A percentile compares a stretch with the other conserved stretches of the same genome.
Evolutionary conservation across 2,888 invertebrate species (phyloP).

Genomic region (Drosophila paramelanica): DNA sequence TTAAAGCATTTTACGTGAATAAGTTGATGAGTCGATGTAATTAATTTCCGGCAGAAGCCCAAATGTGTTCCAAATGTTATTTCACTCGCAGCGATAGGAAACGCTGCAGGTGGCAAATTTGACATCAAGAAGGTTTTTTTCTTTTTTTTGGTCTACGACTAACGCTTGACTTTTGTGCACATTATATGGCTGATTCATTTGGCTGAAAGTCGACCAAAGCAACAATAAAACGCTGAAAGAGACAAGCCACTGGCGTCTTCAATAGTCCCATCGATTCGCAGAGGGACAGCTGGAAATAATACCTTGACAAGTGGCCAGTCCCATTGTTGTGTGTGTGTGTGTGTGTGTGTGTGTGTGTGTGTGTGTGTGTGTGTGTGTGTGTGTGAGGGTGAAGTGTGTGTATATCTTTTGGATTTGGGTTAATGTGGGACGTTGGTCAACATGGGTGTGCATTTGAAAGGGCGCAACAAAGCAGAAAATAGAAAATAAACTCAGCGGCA

Average conservation of each 20-base stretch:
- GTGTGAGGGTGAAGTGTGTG: slow-evolving; percentile 16
- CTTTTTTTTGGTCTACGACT: neutral
- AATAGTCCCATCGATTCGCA: neutral
- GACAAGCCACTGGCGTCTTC: slow-evolving; percentile 29
- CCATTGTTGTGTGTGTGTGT: slow-evolving; percentile 31
- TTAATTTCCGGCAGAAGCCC: slow-evolving; percentile 63
- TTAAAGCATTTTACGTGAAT: slow-evolving; percentile 50
- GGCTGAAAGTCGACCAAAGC: slow-evolving; percentile 60
- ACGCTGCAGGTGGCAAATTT: slow-evolving; percentile 65
- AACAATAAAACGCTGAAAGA: slow-evolving; percentile 44
- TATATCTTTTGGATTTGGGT: slow-evolving; percentile 70
- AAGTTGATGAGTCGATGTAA: slow-evolving; percentile 63
- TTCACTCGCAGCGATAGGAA: slow-evolving; percentile 22
- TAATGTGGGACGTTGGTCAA: slow-evolving; percentile 76
- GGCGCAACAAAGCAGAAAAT: slow-evolving; percentile 77
- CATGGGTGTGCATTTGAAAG: slow-evolving; percentile 75
- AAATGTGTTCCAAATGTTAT: slow-evolving; percentile 37
- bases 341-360: slow-evolving; percentile 27
- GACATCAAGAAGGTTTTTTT: slow-evolving; percentile 12
- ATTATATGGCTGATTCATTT: slow-evolving; percentile 66
- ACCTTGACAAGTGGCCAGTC: slow-evolving; percentile 46
- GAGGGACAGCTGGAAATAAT: neutral
- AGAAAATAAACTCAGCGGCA: slow-evolving; percentile 73
- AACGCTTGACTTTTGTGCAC: slow-evolving; percentile 12
- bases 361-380: slow-evolving; percentile 24